Conservation (phyloP, 2,113 vertebrate genomes). For the Strigops habroptila region DNA sequence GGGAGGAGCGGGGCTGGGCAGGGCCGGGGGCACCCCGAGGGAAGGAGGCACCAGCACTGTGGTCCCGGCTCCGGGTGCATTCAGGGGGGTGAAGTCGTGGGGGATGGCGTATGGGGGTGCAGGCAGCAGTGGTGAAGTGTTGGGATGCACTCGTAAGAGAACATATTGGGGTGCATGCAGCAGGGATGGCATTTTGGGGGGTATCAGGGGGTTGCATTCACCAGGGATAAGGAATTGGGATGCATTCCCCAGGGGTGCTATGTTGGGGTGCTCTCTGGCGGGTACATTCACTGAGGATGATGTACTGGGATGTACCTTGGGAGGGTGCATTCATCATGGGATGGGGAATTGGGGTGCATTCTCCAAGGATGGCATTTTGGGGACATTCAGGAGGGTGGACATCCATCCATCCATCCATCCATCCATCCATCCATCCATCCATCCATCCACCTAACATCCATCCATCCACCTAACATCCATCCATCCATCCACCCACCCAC, state of each 20-base stretch:
- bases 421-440: too few relatives aligned
- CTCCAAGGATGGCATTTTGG: not conserved
- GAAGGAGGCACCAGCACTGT: accelerated
- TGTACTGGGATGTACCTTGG: accelerated
- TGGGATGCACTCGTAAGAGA: not conserved
- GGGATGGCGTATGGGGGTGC: not conserved
- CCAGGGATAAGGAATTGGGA: not conserved
- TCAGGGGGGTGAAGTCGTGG: not conserved
- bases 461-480: not conserved
- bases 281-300: too few relatives aligned
- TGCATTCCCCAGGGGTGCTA: not conserved
- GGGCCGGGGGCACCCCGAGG: not conserved
- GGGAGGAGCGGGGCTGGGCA: not conserved
- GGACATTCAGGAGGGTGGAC: accelerated
- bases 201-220: not conserved
- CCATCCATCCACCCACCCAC: too few relatives aligned
- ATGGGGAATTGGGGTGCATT: not conserved
- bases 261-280: too few relatives aligned
- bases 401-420: too few relatives aligned
- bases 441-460: too few relatives aligned
- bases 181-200: not conserved
- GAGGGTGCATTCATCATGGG: too few relatives aligned
- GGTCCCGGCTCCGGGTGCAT: too few relatives aligned
- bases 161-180: not conserved
- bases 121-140: not conserved